Conservation (phyloP, 2,113 vertebrate species). For the Bolborhynchus lineola region DNA sequence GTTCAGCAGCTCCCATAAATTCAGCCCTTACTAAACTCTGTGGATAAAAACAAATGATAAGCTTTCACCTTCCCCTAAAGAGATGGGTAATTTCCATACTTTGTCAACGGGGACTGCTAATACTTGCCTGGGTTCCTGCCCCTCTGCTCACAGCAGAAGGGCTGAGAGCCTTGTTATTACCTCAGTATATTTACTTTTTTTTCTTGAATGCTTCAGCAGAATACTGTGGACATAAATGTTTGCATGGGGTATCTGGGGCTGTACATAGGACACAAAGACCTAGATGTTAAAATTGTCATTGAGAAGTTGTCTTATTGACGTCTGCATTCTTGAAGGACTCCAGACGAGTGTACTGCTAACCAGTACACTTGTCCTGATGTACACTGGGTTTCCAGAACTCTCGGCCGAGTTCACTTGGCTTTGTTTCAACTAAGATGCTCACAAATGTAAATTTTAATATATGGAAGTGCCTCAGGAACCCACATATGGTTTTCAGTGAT, state of each 20-base stretch:
- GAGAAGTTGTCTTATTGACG: not conserved
- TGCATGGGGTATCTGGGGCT: not conserved
- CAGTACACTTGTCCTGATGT: fast-evolving
- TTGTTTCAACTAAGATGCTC: conserved; percentile 15
- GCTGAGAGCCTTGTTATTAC: not conserved
- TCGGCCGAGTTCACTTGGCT: not conserved
- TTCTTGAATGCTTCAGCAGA: not conserved
- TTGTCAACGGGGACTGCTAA: not conserved
- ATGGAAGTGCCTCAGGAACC: not conserved
- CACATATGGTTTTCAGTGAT: not conserved
- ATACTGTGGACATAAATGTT: not conserved
- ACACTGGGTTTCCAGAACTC: not conserved
- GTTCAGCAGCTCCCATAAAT: not conserved
- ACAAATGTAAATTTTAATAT: not conserved
- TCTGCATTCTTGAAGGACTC: not conserved
- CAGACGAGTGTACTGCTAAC: not conserved
- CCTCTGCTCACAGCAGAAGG: not conserved
- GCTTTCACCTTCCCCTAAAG: not conserved
- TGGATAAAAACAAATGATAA: not conserved
- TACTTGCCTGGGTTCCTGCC: not conserved
- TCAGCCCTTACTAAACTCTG: not conserved
- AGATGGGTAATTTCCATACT: not conserved
- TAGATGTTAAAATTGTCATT: not conserved
- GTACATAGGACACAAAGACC: not conserved
- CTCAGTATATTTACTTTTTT: not conserved